Evolutionary conservation across 2,113 vertebrate genomes (phyloP), one percentile per base, ranked within the genome.

Genomic region (Myotis davidii): DNA sequence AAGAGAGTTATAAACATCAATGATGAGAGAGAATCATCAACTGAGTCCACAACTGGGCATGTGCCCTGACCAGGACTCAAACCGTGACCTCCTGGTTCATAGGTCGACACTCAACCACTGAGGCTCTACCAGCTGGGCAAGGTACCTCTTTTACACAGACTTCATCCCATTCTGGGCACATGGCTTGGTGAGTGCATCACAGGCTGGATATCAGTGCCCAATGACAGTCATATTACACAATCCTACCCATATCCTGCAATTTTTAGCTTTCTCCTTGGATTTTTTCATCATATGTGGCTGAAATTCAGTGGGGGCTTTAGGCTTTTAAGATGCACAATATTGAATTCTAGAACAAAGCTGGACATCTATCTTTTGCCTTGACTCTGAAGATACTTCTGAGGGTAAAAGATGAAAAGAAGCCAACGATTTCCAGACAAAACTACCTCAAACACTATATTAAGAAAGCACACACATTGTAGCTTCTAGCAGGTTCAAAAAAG

Each of bases 351-450:
- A 79, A 82, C 34, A 91, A 94, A 90, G 23, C 76, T 87, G 56
- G 79, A 91, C 21, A 93, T 11, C 50, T 18, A 73, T 23, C 59
- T 78, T 91, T 91, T 69, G 42, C 21, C 27, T 74, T 79, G 67
- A 54, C 37, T 94, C 34, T 74, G 48, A 73, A 82, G 61, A 27
- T 64, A 81, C 52, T 89, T 95, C 74, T 67, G 74, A 79, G 59
- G 34, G 27, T 54, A 95, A 73, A 95, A 88, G 42, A 86, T 56
- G 34, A 94, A 96, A 56, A 88, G 76, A 61, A 91, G 50, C 65
- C 95, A 94, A 29, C 21, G 18, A 91, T 27, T 94, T 97, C 73
- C 87, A 92, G 90, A 76, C 69, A 76, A 65, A 91, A 92, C 2
- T 52, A 85, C 37, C 18, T 69, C 8, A 70, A 16, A 76, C 4